Conservation (phyloP, 2,888 invertebrate genomes). For the Campoletis raptor region DNA sequence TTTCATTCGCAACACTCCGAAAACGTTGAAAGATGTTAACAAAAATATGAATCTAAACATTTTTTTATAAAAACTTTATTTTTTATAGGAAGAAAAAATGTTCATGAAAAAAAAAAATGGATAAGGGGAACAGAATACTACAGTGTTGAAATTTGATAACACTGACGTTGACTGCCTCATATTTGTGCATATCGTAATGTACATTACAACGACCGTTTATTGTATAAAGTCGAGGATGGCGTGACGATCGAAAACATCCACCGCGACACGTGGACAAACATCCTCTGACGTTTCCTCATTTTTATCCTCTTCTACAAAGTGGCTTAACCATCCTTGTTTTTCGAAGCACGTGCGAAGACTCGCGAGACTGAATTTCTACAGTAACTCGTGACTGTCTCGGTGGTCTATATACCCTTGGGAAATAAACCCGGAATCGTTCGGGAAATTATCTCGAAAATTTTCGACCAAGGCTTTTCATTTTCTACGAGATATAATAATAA, state of each 20-base stretch:
- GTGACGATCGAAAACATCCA: slow-evolving; percentile 17
- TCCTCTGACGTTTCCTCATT: background rate
- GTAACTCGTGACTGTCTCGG: slow-evolving; percentile 3
- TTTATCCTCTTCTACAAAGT: slow-evolving; percentile 2
- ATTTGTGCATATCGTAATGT: background rate
- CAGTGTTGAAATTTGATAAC: too few relatives aligned
- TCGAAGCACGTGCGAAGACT: slow-evolving; percentile 15
- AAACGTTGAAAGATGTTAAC: background rate
- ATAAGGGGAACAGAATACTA: too few relatives aligned
- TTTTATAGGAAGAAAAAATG: background rate
- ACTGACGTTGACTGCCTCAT: background rate
- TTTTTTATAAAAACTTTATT: background rate
- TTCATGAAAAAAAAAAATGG: background rate
- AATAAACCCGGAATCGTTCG: background rate
- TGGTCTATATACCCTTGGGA: slow-evolving; percentile 3
- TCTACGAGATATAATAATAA: background rate
- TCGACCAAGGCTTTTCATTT: background rate
- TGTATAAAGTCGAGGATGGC: background rate
- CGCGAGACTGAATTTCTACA: slow-evolving; percentile 12
- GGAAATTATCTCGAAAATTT: background rate
- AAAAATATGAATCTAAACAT: background rate
- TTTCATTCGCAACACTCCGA: background rate
- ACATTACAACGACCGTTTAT: background rate
- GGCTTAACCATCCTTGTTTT: slow-evolving; percentile 28
- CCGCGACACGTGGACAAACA: slow-evolving; percentile 30